Evolutionary conservation across 1,140 invertebrate species (phyloP), one percentile per base, ranked within the genome.

Genomic region (Lucilia sericata): DNA sequence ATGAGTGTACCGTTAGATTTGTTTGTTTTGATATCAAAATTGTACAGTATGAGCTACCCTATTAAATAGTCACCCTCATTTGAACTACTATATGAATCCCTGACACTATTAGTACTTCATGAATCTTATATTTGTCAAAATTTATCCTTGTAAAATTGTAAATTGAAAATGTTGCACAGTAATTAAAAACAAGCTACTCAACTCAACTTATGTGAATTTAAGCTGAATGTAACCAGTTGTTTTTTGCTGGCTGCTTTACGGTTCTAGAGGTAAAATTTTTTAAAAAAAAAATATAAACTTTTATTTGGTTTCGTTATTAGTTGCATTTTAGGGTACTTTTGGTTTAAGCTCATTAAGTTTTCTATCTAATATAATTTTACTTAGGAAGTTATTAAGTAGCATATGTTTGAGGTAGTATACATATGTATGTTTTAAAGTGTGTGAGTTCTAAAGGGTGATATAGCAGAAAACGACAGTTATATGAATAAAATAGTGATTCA

Each of bases 241-340:
- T 80, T 49, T 19, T 30, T 30, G 25, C 25, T 30, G 25, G n/a
- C 21, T 80, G 76, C 42, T 51, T 80, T 80, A 49, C 19, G 19
- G 19, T 75, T 49, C 2, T 49, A 49, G 5, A 21, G 19, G n/a
- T 70, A 70, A 70, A 21, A 25, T 21, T 19, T 2, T 8, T 42
- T 8, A 5, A 42, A 3, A 10, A 42, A 42, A 7, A 17, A 60
- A n/a, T n/a, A n/a, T n/a, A n/a, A 60, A 60, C 65, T 70, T 25
- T 80, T 49, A n/a, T 80, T 49, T 80, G 76, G 76, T 80, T 80
- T 80, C 76, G 21, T 80, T 42, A 80, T 80, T 80, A 80, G 76
- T 80, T 80, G 76, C 76, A 80, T 49, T 80, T 80, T 80, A 49
- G 76, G 76, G 76, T 47, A 25, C 65, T 70, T 55, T 55, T 55